phyloP scores from a whole-genome alignment of 2,888 invertebrate genomes.

The Tinea semifulvella region DNA sequence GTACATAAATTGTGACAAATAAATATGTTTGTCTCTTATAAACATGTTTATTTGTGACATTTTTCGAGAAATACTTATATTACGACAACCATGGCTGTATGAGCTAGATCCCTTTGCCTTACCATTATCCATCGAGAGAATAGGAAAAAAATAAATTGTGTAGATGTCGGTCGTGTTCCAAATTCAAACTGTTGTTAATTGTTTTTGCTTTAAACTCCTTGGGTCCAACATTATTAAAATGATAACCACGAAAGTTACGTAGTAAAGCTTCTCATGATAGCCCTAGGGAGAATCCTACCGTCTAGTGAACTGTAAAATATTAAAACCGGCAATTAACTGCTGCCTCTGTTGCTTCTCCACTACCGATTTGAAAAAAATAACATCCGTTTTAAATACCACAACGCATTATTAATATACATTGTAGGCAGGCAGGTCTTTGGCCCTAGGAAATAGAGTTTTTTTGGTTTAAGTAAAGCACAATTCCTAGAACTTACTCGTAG shows the following conservation, averaged over 20 bases:
- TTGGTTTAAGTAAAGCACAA: neutral
- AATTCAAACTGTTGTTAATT: too few relatives aligned
- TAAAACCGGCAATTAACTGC: constrained; percentile 4
- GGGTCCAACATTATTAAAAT: neutral
- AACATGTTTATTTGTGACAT: too few relatives aligned
- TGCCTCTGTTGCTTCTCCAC: neutral
- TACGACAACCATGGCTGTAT: too few relatives aligned
- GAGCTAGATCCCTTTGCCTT: too few relatives aligned
- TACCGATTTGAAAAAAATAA: neutral
- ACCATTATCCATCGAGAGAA: too few relatives aligned
- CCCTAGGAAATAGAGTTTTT: neutral
- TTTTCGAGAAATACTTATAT: too few relatives aligned
- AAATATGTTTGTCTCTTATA: too few relatives aligned
- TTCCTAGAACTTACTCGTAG: too few relatives aligned
- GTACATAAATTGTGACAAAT: too few relatives aligned
- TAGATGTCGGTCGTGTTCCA: too few relatives aligned
- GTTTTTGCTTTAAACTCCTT: too few relatives aligned
- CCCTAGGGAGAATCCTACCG: neutral
- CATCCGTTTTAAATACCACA: neutral
- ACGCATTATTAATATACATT: neutral
- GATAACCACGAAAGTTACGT: neutral
- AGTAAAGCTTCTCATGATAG: neutral
- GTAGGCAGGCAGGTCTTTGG: neutral
- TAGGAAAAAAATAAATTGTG: too few relatives aligned
- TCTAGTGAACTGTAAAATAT: constrained; percentile 1